Percentiles rank a stretch among this genome's conserved stretches.
These are phyloP conservation scores for Neoarius graeffei DNA, from an alignment of 2,113 vertebrate species.

Conservation along the genomic window DNA sequence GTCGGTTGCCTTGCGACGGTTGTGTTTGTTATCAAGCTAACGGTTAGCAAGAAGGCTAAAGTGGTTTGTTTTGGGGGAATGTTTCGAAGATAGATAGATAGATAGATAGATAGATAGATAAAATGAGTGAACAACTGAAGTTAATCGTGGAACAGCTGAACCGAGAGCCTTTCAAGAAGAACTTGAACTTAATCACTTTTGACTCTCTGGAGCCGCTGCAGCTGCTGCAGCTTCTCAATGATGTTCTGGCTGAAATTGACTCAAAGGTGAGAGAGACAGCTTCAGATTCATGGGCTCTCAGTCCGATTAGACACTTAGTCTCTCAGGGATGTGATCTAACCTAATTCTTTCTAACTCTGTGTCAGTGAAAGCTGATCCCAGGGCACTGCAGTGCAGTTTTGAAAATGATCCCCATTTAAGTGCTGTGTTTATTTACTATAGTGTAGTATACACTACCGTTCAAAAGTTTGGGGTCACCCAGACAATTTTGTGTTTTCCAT, in stretches of 20 bases:
- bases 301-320: neutral
- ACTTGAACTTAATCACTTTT: slow-evolving; percentile 92
- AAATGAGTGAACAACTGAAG: slow-evolving; percentile 94
- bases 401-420: neutral
- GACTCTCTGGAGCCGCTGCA: slow-evolving; percentile 91
- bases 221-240: slow-evolving; percentile 89
- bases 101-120: slow-evolving; percentile 21
- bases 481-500: no score
- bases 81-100: neutral
- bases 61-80: neutral
- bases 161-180: slow-evolving; percentile 93
- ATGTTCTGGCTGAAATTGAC: slow-evolving; percentile 94
- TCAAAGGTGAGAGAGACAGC: slow-evolving; percentile 80
- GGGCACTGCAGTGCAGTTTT: neutral
- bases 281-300: neutral
- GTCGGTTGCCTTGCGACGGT: slow-evolving; percentile 3
- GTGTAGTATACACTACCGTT: no score
- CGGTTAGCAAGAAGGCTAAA: no score
- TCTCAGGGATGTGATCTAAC: neutral
- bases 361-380: neutral
- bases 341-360: neutral
- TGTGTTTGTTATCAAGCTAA: neutral
- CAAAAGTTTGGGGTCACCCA: no score
- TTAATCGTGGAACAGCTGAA: slow-evolving; percentile 94
- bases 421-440: neutral